A percentile compares a stretch with the other conserved stretches of the same genome.
These are phyloP conservation scores for Platysternon megacephalum DNA, from an alignment of 2,113 vertebrate species.

Conservation along the genomic window DNA sequence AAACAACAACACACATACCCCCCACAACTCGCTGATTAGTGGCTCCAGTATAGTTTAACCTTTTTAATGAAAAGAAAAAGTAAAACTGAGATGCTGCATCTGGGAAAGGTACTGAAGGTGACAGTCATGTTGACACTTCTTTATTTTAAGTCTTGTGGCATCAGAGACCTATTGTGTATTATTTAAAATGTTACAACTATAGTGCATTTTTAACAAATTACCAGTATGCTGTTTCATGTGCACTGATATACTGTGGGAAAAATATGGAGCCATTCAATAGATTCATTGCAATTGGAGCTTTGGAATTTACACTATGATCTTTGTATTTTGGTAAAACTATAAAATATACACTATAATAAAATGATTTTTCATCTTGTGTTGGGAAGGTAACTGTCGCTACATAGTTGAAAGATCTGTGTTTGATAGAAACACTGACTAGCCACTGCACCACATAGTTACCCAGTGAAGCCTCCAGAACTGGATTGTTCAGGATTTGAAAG, in stretches of 20 bases:
- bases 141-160: neutral
- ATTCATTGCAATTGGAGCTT: neutral
- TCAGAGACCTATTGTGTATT: neutral
- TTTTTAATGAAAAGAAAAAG: neutral
- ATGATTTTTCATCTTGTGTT: neutral
- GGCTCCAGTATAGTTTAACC: rapidly evolving
- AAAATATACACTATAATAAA: neutral
- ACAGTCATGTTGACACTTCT: neutral
- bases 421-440: neutral
- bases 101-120: neutral
- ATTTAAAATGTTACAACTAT: neutral
- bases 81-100: neutral
- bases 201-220: rapidly evolving
- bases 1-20: neutral
- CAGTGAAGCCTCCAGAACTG: neutral
- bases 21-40: neutral
- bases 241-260: rapidly evolving
- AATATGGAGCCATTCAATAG: rapidly evolving
- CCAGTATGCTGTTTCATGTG: neutral
- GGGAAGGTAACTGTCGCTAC: neutral
- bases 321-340: neutral
- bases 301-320: neutral
- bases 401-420: neutral
- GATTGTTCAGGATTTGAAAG: neutral
- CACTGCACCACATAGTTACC: neutral